Base-by-base conservation (phyloP, 2,888 invertebrate species). In the Hoplodrina blanda region DNA sequence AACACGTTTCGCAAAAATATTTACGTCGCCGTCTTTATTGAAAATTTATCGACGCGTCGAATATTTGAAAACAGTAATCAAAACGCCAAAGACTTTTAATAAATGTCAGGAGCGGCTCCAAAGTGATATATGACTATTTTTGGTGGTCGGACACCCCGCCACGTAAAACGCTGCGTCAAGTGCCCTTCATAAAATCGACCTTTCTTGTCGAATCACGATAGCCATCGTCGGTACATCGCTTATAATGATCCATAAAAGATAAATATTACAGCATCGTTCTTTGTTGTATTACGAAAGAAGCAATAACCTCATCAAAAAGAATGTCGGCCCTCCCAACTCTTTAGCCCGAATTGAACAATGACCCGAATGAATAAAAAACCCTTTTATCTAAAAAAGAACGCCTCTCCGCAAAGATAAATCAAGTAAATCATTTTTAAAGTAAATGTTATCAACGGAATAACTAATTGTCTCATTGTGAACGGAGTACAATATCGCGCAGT, bases 41-140 rank as follows among this genome's bases (percentile, higher is more conserved):
- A 82, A 78, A 78, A 83, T 80, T 80, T 76, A 83, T 83, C 66
- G 75, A 72, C 64, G 63, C 61, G 50, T 70, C 69, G 62, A 83
- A 84, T 80, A 84, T 85, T 85, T 82, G 79, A 86, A 87, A 86
- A 87, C 77, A 84, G 86, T 88, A 90, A 92, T 91, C 88, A 90
- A 88, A 88, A 83, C 78, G 86, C 82, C 85, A 84, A 88, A 86
- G 87, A 89, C 86, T 90, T 92, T 92, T 91, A 92, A 93, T 92
- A 92, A 92, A 92, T 90, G 93, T 93, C 93, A 92, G 85, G 76
- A 82, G 78, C 85, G 86, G 89, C 84, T 89, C 76, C 84, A 85
- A 89, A 89, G 85, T 92, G 92, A 92, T 92, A 90, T 91, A 92
- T 90, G 89, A 87, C 87, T 89, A 86, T 91, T 91, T 91, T 90